These are phyloP conservation scores for Rhegmatorhina hoffmannsi DNA, from an alignment of 2,113 vertebrate genomes.

Conservation along the genomic window DNA sequence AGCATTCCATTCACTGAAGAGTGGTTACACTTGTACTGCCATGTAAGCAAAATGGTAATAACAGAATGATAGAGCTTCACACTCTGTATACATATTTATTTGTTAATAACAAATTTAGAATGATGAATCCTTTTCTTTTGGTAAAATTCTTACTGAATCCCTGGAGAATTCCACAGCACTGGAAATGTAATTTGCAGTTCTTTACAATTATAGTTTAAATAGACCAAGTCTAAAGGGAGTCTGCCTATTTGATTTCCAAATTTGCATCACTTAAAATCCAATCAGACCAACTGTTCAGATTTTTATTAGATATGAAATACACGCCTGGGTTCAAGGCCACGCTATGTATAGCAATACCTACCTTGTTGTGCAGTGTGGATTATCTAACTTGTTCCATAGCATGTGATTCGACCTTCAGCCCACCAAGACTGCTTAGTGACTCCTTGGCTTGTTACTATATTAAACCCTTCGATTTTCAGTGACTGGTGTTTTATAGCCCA, in stretches of 20 bases:
- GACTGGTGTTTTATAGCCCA: constrained; percentile 75
- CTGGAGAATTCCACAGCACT: constrained; percentile 39
- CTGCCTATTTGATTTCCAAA: constrained; percentile 81
- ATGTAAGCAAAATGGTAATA: background rate
- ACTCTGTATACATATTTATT: constrained; percentile 10
- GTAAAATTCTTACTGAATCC: constrained; percentile 55
- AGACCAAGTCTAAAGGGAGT: constrained; percentile 76
- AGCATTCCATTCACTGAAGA: constrained; percentile 1
- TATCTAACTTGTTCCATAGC: constrained; percentile 33
- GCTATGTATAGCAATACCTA: constrained; percentile 3
- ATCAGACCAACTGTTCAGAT: constrained; percentile 80
- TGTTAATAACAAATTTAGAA: constrained; percentile 49
- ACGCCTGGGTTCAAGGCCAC: constrained; percentile 54
- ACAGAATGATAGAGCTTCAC: background rate
- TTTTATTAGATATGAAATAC: constrained; percentile 75
- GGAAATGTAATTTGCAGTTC: constrained; percentile 73
- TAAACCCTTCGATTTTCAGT: constrained; percentile 76
- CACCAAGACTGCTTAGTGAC: constrained; percentile 55
- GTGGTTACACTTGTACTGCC: constrained; percentile 4
- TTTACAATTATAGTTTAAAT: constrained; percentile 77
- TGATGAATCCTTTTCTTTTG: constrained; percentile 56
- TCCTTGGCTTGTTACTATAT: constrained; percentile 71
- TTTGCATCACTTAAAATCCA: constrained; percentile 83
- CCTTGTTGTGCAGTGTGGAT: constrained; percentile 43
- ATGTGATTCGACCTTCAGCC: constrained; percentile 43